Percentiles rank a stretch among this genome's conserved stretches.
These are phyloP conservation scores for Oligia fasciuncula DNA, from an alignment of 2,888 invertebrate genomes.

Conservation along the genomic window DNA sequence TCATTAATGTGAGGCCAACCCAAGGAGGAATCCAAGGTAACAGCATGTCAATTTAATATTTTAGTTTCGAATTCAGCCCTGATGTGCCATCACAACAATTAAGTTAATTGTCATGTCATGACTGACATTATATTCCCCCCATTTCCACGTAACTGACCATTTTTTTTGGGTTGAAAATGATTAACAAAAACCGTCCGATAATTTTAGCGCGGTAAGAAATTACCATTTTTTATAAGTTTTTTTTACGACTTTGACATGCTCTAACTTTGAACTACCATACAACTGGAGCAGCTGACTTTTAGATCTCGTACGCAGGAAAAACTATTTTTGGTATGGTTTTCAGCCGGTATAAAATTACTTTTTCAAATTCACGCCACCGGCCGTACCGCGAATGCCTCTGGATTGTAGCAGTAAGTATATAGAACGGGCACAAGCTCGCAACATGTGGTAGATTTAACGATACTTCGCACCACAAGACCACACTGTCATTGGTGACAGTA, in stretches of 20 bases:
- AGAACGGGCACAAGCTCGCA: neutral
- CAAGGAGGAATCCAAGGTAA: neutral
- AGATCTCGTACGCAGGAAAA: no score
- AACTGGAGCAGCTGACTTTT: no score
- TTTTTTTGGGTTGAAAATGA: neutral
- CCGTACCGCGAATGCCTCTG: neutral
- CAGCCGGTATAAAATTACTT: no score
- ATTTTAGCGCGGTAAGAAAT: neutral
- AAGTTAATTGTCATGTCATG: neutral
- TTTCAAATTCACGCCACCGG: no score
- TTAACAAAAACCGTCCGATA: neutral
- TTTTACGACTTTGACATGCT: neutral
- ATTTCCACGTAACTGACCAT: neutral
- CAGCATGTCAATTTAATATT: neutral
- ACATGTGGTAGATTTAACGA: neutral
- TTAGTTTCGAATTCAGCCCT: neutral
- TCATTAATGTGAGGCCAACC: neutral
- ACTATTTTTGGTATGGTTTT: no score
- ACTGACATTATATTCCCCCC: neutral
- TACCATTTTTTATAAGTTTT: neutral
- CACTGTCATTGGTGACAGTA: neutral
- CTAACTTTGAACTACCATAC: no score
- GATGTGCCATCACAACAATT: neutral
- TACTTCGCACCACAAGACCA: neutral
- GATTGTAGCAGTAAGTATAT: neutral